Evolutionary conservation across 2,888 invertebrate species (phyloP).

Genomic region (Caenorhabditis macrosperma): DNA sequence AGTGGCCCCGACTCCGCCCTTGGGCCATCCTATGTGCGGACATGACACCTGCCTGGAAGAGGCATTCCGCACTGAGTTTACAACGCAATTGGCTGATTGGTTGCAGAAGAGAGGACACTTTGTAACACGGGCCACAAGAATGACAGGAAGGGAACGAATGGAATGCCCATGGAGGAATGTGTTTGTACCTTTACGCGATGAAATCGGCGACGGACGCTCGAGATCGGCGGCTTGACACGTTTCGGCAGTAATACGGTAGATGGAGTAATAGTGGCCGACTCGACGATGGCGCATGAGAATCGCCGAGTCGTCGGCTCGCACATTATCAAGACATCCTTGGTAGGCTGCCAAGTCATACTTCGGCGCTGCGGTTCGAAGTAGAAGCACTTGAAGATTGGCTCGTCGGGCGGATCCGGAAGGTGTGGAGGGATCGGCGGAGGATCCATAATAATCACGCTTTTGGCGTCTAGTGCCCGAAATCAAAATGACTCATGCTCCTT

Average conservation of each 20-base stretch:
- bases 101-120: not conserved
- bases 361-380: constrained; percentile 24
- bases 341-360: constrained; percentile 19
- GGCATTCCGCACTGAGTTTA: constrained; percentile 31
- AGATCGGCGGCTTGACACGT: constrained; percentile 9
- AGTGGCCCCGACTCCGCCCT: constrained; percentile 41
- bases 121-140: constrained; percentile 30
- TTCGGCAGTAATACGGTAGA: constrained; percentile 17
- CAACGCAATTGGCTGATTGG: not conserved
- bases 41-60: constrained; percentile 10
- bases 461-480: constrained; percentile 29
- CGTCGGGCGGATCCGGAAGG: constrained; percentile 25
- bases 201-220: not conserved
- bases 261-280: constrained; percentile 23
- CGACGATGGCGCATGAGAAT: constrained; percentile 45
- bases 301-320: constrained; percentile 17
- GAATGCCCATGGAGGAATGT: not conserved
- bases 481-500: constrained; percentile 49
- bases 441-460: constrained; percentile 15
- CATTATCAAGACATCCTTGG: constrained; percentile 35
- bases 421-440: constrained; percentile 37
- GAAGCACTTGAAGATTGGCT: constrained; percentile 42
- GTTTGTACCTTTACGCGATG: constrained; percentile 24
- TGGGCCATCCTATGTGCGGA: not conserved
- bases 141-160: constrained; percentile 15